Conservation (phyloP, 2,113 vertebrate species). For the Gorilla gorilla region DNA sequence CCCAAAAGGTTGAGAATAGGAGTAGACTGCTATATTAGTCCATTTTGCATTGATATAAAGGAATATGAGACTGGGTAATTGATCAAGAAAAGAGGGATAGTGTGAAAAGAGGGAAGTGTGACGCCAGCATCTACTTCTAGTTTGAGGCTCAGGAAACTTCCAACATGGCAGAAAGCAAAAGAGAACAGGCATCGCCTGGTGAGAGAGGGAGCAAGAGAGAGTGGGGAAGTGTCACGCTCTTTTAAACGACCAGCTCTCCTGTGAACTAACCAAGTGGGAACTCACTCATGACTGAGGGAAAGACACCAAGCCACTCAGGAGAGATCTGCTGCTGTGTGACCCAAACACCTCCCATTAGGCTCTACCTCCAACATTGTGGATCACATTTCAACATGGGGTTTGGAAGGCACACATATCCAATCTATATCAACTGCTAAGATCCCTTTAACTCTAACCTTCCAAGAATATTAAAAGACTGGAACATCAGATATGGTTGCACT, state of each 20-base stretch:
- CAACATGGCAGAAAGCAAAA: not conserved
- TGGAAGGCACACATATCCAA: not conserved
- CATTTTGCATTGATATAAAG: not conserved
- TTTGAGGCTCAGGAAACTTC: not conserved
- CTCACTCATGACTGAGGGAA: not conserved
- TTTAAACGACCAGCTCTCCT: not conserved
- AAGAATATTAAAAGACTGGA: not conserved
- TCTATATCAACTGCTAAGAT: not conserved
- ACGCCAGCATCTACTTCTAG: not conserved
- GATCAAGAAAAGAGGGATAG: not conserved
- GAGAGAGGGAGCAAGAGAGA: not conserved
- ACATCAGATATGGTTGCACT: not conserved
- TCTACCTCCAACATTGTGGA: not conserved
- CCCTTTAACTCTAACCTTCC: not conserved
- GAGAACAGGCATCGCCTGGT: not conserved
- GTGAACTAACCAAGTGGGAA: not conserved
- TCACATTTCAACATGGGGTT: not conserved
- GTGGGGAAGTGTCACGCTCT: not conserved
- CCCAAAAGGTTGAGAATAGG: not conserved
- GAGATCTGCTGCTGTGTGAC: not conserved
- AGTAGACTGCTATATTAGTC: not conserved
- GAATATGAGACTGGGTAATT: not conserved
- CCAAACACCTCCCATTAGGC: not conserved
- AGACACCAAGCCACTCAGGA: not conserved
- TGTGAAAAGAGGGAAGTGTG: not conserved